Base-by-base conservation (phyloP, 2,113 vertebrate species). In the Oreocharis arfaki region DNA sequence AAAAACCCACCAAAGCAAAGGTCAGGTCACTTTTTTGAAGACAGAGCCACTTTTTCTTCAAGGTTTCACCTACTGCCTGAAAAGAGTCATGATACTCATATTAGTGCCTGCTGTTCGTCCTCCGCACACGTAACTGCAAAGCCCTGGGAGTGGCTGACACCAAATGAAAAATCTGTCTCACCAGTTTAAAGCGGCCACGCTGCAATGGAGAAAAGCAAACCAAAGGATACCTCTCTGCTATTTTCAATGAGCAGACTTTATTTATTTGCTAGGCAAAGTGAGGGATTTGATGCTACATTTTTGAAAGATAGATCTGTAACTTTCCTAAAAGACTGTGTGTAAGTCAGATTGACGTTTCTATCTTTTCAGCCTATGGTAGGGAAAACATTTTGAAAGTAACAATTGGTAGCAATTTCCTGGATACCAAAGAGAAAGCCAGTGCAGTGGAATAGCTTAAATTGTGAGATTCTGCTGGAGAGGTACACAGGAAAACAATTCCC, bases 31-130 rank as follows among this genome's bases (percentile, higher is more conserved):
- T 98, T 98, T 98, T 98, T 98, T 98, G 98, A 97, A 98, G 98
- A 97, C 97, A 98, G 98, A 98, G 98, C 98, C 98, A 98, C 97
- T 98, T 98, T 98, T 98, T 98, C 98, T 98, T 98, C 98, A 98
- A 98, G 97, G 98, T 98, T 97, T 98, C 98, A 98, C 98, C 98
- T 98, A 98, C 98, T 98, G 98, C 98, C 98, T 98, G 98, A 98
- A 98, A 98, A 98, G 93, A 98, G 98, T 98, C 97, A 98, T 97
- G 98, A 98, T 92, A 98, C 97, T 97, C 19, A 16, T 78, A 97
- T 98, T 98, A 98, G 98, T 98, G 96, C 92, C 94, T 87, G 81
- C 93, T 91, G 92, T 91, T 89, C 96, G 81, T 57, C 76, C 94
- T 75, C 79, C 64, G 18, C 76, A 94, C 46, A 65, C 50, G 61